These are phyloP conservation scores for Corythaixoides concolor DNA, from an alignment of 2,113 vertebrate genomes.

Conservation along the genomic window DNA sequence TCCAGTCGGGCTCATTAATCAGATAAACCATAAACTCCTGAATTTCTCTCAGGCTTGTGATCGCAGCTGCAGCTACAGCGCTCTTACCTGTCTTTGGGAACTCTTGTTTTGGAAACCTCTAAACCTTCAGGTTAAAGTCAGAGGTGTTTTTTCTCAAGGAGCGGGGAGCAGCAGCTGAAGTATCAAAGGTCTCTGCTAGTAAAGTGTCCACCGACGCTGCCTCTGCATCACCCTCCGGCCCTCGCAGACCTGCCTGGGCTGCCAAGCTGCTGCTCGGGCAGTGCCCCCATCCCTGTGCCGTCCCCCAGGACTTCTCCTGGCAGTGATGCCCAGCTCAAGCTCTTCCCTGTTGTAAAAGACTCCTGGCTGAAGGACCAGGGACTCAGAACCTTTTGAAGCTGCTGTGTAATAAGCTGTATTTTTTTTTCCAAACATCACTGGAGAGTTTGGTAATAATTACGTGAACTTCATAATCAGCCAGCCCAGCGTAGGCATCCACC, in stretches of 20 bases:
- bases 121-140: neutral
- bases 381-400: constrained; percentile 33
- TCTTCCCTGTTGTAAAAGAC: neutral
- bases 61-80: neutral
- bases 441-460: constrained; percentile 31
- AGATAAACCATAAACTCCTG: neutral
- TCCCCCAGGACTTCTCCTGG: neutral
- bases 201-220: rapidly evolving
- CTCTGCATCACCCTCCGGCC: rapidly evolving
- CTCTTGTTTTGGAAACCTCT: neutral
- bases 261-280: neutral
- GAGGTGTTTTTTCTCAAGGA: neutral
- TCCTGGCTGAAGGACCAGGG: neutral
- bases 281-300: neutral
- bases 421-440: neutral
- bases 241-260: neutral
- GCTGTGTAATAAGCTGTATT: neutral
- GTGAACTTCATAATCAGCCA: constrained; percentile 35
- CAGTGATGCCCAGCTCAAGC: neutral
- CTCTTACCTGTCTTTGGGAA: neutral
- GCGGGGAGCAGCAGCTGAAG: neutral
- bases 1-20: neutral
- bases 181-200: neutral
- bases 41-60: neutral
- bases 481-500: neutral